These are phyloP conservation scores for Cyrtodaria siliqua DNA, from an alignment of 2,888 invertebrate genomes.

Conservation along the genomic window DNA sequence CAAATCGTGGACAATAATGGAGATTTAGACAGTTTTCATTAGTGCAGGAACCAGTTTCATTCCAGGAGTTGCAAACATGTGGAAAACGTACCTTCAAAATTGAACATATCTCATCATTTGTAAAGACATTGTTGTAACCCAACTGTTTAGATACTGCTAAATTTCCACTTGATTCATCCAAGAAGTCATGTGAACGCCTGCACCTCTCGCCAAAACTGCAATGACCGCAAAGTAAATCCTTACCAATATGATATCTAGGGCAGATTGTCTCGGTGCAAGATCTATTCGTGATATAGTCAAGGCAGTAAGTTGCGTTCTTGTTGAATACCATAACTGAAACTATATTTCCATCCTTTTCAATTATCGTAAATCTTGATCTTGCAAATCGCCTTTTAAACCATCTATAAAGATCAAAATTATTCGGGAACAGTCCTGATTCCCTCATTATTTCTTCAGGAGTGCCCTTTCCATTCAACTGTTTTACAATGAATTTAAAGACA, in stretches of 20 bases:
- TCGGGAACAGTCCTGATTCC: conserved; percentile 41
- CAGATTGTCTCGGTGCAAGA: conserved; percentile 36
- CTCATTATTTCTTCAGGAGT: conserved; percentile 26
- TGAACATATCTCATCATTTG: conserved; percentile 35
- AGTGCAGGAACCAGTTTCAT: conserved; percentile 31
- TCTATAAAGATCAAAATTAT: conserved; percentile 9
- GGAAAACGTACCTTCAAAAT: conserved; percentile 42
- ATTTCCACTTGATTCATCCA: conserved; percentile 38
- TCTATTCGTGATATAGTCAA: conserved; percentile 14
- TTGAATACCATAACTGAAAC: conserved; percentile 17
- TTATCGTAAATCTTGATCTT: conserved; percentile 29
- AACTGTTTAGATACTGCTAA: conserved; percentile 39
- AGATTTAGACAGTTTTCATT: conserved; percentile 41
- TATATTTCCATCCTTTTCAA: conserved; percentile 21
- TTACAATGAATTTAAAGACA: conserved; percentile 49
- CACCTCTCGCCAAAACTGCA: conserved; percentile 42
- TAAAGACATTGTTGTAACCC: conserved; percentile 43
- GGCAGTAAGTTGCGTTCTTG: conserved; percentile 20
- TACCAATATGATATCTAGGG: conserved; percentile 41
- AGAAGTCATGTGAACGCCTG: conserved; percentile 48
- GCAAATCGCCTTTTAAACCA: conserved; percentile 44
- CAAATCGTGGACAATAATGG: conserved; percentile 61
- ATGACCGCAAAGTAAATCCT: conserved; percentile 32
- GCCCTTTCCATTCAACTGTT: conserved; percentile 25
- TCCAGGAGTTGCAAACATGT: conserved; percentile 47